Base-by-base conservation (phyloP, 2,113 vertebrate genomes). In the Indri indri region DNA sequence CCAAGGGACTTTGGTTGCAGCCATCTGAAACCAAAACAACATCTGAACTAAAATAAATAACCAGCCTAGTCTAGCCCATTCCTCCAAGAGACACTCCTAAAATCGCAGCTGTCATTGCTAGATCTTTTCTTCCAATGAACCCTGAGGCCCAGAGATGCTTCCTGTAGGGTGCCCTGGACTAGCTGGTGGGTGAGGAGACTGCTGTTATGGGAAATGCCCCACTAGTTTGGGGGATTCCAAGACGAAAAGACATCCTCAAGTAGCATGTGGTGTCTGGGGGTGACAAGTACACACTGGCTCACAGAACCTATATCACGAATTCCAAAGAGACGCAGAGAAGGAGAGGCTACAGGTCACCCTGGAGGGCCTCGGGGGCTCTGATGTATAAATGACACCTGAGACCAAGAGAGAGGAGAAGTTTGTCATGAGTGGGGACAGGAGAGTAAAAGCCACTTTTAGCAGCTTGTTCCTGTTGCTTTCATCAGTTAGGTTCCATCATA, bases 261-360 rank as follows among this genome's bases (percentile, higher is more conserved):
- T 6, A n/a, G n/a, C 37, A 34, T 20, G 25, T 57, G 59, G 52
- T 84, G 14, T 83, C 71, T 70, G 23, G 25, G 6, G 82, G 12
- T 73, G 83, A 47, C 27, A 23, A 34, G 37, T 9, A 61, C 52
- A 81, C 5, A 27, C 65, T 25, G 8, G 57, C 45, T 87, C 40
- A 70, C 27, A 47, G 45, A 45, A 52, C 17, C 6, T 32, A 54
- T 27, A 74, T 37, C 68, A 30, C 68, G 76, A 77, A 12, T 63
- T 71, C 42, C 45, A 66, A 37, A 86, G 76, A 52, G 50, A n/a
- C 17, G 8, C 6, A 40, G 52, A 45, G 8, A 12, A 79, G 27
- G 11, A 18, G 57, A 47, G n/a, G 6, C 22, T 22, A 6, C n/a
- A 50, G 0, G 0, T 23, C 17, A 70, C 47, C 11, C n/a, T 4